These are phyloP conservation scores for Poecilia picta DNA, from an alignment of 2,797 vertebrate genomes.

Conservation along the genomic window DNA sequence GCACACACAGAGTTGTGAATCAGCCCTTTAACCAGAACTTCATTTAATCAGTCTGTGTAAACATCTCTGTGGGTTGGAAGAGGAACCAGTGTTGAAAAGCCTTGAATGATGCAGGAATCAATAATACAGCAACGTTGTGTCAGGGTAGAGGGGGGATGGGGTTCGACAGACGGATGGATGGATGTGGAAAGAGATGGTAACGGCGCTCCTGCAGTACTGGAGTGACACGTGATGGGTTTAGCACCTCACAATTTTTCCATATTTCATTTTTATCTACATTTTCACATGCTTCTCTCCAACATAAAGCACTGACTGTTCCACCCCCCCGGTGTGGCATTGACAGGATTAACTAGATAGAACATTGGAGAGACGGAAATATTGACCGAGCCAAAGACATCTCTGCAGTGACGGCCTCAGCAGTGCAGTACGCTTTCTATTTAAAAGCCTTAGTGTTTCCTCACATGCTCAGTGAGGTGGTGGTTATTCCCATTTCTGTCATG, in stretches of 20 bases:
- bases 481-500: slow-evolving; percentile 59
- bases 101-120: slow-evolving; percentile 63
- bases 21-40: slow-evolving; percentile 17
- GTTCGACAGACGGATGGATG: slow-evolving; percentile 8
- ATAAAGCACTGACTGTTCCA: background rate
- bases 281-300: slow-evolving; percentile 1
- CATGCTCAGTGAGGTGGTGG: slow-evolving; percentile 31
- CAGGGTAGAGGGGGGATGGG: slow-evolving; percentile 33
- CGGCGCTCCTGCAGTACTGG: slow-evolving; percentile 46
- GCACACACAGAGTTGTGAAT: background rate
- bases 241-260: slow-evolving; percentile 42
- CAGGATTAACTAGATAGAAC: slow-evolving; percentile 19
- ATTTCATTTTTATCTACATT: background rate
- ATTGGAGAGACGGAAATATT: slow-evolving; percentile 26
- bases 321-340: slow-evolving; percentile 14
- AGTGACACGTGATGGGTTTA: slow-evolving; percentile 62
- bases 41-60: slow-evolving; percentile 46
- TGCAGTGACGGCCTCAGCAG: slow-evolving; percentile 30
- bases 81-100: slow-evolving; percentile 51
- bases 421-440: slow-evolving; percentile 19
- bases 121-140: slow-evolving; percentile 68
- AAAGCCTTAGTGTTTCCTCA: slow-evolving; percentile 19
- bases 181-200: slow-evolving; percentile 33
- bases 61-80: slow-evolving; percentile 59
- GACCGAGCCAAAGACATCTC: slow-evolving; percentile 28